Evolutionary conservation across 53 echinoderm and acorn worm genomes (phyloP).

Genomic region (Astropecten irregularis): DNA sequence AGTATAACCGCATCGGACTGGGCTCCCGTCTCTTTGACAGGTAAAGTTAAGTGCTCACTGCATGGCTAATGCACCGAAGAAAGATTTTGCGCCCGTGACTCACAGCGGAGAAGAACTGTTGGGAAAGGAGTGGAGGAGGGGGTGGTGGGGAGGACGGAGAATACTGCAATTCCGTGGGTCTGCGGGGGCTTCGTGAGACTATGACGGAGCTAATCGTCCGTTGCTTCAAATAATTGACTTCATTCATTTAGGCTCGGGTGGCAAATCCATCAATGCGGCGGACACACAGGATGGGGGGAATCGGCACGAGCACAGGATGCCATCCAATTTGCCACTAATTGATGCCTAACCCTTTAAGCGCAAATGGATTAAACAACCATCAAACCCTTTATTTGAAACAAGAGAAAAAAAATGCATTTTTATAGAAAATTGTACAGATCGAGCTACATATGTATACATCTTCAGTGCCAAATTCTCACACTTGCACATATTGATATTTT

Average conservation of each 20-base stretch:
- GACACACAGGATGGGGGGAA: neutral
- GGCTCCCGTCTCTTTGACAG: too few species aligned
- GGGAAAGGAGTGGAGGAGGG: neutral
- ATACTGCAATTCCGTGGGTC: neutral
- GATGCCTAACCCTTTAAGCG: neutral
- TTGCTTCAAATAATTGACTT: constrained; percentile 29
- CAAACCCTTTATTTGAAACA: too few species aligned
- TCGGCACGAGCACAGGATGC: neutral
- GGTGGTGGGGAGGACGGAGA: neutral
- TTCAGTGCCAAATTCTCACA: too few species aligned
- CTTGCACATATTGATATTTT: too few species aligned
- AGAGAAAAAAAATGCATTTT: too few species aligned
- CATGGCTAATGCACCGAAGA: too few species aligned
- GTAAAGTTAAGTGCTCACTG: too few species aligned
- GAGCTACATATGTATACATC: too few species aligned
- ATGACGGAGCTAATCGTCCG: constrained; percentile 31
- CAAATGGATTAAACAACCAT: neutral
- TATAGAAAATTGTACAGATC: too few species aligned
- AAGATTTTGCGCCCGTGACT: too few species aligned
- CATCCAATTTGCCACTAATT: constrained; percentile 2
- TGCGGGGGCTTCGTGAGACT: neutral
- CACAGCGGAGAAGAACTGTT: too few species aligned
- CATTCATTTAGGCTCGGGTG: constrained; percentile 14
- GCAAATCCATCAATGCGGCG: constrained; percentile 12
- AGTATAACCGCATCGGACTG: too few species aligned